Evolutionary conservation across 2,888 invertebrate genomes (phyloP).

Genomic region (Elysia crispata): DNA sequence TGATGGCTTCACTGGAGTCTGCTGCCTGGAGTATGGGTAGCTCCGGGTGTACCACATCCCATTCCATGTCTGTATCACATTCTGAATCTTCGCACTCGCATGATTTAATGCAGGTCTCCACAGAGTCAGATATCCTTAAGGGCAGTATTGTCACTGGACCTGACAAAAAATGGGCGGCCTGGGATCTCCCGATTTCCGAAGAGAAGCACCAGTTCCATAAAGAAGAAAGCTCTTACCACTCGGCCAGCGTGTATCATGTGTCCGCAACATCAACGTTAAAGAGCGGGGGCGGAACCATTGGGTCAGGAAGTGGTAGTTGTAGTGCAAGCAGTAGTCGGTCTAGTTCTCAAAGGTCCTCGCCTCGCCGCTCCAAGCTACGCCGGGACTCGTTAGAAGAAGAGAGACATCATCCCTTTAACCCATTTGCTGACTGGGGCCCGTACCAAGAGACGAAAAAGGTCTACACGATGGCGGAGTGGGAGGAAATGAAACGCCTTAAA

Average conservation of each 20-base stretch:
- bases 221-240: background rate
- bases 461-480: constrained; percentile 74
- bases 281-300: background rate
- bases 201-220: background rate
- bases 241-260: background rate
- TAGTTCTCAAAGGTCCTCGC: background rate
- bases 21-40: constrained; percentile 67
- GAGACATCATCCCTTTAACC: constrained; percentile 50
- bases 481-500: constrained; percentile 68
- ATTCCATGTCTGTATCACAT: constrained; percentile 62
- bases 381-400: constrained; percentile 34
- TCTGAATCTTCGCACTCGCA: constrained; percentile 64
- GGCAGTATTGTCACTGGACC: background rate
- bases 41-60: constrained; percentile 66
- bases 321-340: background rate
- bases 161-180: background rate
- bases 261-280: background rate
- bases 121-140: constrained; percentile 67
- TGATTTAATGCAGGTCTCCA: constrained; percentile 75
- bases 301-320: background rate
- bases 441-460: constrained; percentile 72
- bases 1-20: constrained; percentile 57
- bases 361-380: background rate
- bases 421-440: constrained; percentile 56
- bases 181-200: background rate